Evolutionary conservation across 2,888 invertebrate genomes (phyloP), one percentile per base, ranked within the genome.

Genomic region (Eupithecia tripunctaria): DNA sequence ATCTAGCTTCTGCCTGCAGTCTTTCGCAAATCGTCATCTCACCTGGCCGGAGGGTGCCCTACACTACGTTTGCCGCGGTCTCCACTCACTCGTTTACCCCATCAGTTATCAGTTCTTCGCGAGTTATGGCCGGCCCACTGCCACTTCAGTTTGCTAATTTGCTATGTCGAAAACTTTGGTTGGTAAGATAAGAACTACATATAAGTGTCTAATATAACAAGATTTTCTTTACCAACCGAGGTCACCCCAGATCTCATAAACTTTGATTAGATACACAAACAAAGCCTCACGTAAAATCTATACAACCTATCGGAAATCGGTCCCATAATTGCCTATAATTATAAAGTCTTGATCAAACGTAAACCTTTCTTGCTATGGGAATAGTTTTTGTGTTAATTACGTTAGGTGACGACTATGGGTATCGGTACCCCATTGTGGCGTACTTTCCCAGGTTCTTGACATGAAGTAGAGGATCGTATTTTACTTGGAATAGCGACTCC

Each of bases 381-480:
- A 56, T 56, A 62, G 38, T 84, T 84, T 82, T 83, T 84, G 76
- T 80, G 32, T 67, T 79, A 82, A 85, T 85, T 82, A 84, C 72
- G 72, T 67, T 71, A 81, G 81, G 83, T 84, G 85, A 81, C 82
- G 81, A 79, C 73, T 82, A 74, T 82, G 82, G 76, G 81, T 81
- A 80, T 78, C 76, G 78, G 71, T 78, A 76, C 74, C 67, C 77
- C 71, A 84, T 84, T 83, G 84, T 84, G 70, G 70, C 75, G 76
- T 77, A 77, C 72, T 71, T 67, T 75, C 72, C 68, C 73, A 73
- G 73, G 75, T 59, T 70, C 68, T 71, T 73, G 75, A 75, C 72
- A 72, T 64, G 38, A 60, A 60, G 5, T 27, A 15, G 41, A 29
- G 60, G 60, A 3, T 43, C 7, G 12, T 43, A 32, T 62, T 15